phyloP scores from a whole-genome alignment of 2,113 vertebrate genomes.

The Pavo muticus region DNA sequence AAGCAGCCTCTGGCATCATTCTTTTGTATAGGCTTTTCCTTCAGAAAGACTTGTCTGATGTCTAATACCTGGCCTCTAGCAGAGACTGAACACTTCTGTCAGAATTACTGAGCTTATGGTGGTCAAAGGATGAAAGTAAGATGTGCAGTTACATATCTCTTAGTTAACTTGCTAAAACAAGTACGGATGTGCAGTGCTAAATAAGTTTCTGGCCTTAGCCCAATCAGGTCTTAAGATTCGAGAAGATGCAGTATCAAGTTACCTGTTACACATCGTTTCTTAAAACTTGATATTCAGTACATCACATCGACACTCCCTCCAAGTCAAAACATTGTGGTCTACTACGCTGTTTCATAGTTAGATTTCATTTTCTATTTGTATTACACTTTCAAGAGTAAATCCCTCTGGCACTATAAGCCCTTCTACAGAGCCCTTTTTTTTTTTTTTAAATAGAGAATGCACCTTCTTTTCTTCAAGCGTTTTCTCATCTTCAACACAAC shows the following conservation, averaged over 20 bases:
- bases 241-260: neutral
- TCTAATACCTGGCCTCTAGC: neutral
- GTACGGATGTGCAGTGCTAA: neutral
- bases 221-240: neutral
- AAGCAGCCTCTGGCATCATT: neutral
- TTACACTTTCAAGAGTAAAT: neutral
- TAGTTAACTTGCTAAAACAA: neutral
- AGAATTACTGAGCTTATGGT: neutral
- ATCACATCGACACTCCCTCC: fast-evolving
- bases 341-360: neutral
- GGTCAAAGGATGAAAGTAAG: neutral
- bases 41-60: neutral
- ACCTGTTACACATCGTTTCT: neutral
- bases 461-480: neutral
- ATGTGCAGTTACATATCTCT: neutral
- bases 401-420: neutral
- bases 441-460: neutral
- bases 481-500: neutral
- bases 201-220: neutral
- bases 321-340: neutral
- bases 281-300: neutral
- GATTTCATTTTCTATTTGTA: neutral
- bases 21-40: neutral
- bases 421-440: neutral
- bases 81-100: neutral